These are phyloP conservation scores for Liopterus haemorrhoidalis DNA, from an alignment of 2,888 invertebrate species.

Conservation along the genomic window DNA sequence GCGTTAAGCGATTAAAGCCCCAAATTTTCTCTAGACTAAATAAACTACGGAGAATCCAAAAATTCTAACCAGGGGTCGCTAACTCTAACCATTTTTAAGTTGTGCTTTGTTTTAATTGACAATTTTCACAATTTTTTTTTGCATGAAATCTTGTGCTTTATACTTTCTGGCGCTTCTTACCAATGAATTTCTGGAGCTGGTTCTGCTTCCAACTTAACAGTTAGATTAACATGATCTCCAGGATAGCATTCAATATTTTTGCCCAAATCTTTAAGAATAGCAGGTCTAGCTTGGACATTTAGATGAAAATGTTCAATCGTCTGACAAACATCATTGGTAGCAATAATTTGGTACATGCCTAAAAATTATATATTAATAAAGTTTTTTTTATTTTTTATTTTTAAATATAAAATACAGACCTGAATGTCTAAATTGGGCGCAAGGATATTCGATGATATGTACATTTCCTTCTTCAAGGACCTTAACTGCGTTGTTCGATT, in stretches of 20 bases:
- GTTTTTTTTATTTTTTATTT: background rate
- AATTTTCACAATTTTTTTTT: constrained; percentile 2
- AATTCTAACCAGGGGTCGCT: no score
- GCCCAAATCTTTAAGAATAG: constrained; percentile 64
- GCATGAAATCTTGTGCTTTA: background rate
- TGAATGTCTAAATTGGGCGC: constrained; percentile 67
- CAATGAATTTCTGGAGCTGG: constrained; percentile 81
- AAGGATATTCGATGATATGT: constrained; percentile 64
- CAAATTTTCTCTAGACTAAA: no score
- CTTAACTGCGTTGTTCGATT: constrained; percentile 63
- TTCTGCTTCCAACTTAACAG: constrained; percentile 72
- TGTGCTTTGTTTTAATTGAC: background rate
- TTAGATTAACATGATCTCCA: constrained; percentile 68
- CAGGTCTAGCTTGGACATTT: constrained; percentile 74
- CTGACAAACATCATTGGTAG: constrained; percentile 81
- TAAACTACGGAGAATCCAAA: no score
- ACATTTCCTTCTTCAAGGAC: constrained; percentile 68
- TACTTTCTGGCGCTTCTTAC: constrained; percentile 48
- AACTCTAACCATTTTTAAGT: no score
- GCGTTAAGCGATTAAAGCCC: no score
- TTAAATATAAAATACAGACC: constrained; percentile 42
- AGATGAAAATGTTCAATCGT: constrained; percentile 88
- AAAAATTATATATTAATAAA: constrained; percentile 1
- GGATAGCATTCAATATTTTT: constrained; percentile 63
- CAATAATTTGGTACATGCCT: constrained; percentile 79